Conservation (phyloP, 1,140 invertebrate genomes). For the Lordiphosa mommai region DNA sequence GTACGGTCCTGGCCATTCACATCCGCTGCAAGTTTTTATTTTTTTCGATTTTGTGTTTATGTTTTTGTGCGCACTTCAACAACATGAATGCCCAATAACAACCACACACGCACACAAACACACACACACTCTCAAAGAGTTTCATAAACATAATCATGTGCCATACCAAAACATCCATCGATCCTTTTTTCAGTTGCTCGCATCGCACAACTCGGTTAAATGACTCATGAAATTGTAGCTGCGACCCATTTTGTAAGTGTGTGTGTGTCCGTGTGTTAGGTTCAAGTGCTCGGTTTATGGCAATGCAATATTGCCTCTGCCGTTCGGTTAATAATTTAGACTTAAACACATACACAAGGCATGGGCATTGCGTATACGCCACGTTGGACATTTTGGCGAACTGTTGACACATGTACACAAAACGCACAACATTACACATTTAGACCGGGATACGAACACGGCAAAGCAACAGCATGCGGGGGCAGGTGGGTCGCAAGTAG, state of each 20-base stretch:
- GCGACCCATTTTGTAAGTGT: slow-evolving; percentile 53
- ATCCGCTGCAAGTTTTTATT: slow-evolving; percentile 63
- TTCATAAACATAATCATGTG: slow-evolving; percentile 72
- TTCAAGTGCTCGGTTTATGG: slow-evolving; percentile 73
- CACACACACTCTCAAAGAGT: slow-evolving; percentile 13
- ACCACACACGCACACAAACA: slow-evolving; percentile 6
- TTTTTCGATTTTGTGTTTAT: slow-evolving; percentile 72
- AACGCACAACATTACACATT: slow-evolving; percentile 26
- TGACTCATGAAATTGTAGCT: slow-evolving; percentile 76
- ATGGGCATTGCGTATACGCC: slow-evolving; percentile 61
- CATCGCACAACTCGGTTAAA: slow-evolving; percentile 65
- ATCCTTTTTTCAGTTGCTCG: slow-evolving; percentile 46
- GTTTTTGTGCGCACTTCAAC: slow-evolving; percentile 68
- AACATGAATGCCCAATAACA: slow-evolving; percentile 53
- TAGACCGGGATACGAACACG: slow-evolving; percentile 20
- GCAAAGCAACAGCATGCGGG: slow-evolving; percentile 4
- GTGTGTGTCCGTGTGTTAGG: slow-evolving; percentile 44
- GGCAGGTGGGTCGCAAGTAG: slow-evolving; percentile 42
- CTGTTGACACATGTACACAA: slow-evolving; percentile 35
- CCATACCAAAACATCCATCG: slow-evolving; percentile 43
- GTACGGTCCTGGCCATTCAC: slow-evolving; percentile 28
- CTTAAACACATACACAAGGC: slow-evolving; percentile 67
- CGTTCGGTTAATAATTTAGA: slow-evolving; percentile 72
- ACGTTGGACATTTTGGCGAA: slow-evolving; percentile 48
- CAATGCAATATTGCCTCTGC: slow-evolving; percentile 63